Conservation (phyloP, 2,113 vertebrate species). For the Daubentonia madagascariensis region DNA sequence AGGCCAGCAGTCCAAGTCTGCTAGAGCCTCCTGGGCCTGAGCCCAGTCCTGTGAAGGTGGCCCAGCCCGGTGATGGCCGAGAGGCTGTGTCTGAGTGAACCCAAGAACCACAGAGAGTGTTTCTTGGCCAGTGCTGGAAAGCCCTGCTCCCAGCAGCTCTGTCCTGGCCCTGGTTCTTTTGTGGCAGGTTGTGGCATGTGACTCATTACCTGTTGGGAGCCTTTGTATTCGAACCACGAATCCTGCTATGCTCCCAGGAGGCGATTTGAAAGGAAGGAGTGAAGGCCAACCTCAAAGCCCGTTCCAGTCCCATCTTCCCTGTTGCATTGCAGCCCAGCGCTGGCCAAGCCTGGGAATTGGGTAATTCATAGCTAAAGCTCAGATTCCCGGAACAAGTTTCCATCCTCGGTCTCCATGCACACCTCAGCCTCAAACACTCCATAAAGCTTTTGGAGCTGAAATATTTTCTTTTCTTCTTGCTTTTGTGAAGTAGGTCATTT, state of each 20-base stretch:
- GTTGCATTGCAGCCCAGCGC: neutral
- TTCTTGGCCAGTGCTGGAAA: conserved; percentile 52
- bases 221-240: neutral
- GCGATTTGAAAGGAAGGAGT: neutral
- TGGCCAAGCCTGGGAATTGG: conserved; percentile 20
- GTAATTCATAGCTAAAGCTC: conserved; percentile 26
- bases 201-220: neutral
- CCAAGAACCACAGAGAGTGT: neutral
- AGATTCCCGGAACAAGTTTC: conserved; percentile 60
- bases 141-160: neutral
- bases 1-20: neutral
- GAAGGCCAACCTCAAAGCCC: neutral
- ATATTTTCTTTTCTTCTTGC: conserved; percentile 69
- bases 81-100: conserved; percentile 24
- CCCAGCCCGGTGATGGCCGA: conserved; percentile 25
- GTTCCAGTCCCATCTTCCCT: neutral
- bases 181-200: neutral
- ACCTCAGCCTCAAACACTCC: conserved; percentile 68
- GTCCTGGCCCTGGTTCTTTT: neutral
- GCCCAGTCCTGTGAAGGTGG: neutral
- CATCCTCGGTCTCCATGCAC: conserved; percentile 48
- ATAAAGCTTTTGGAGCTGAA: conserved; percentile 65
- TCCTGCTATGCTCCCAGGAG: neutral
- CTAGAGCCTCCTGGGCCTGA: too few relatives aligned
- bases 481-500: conserved; percentile 67